Percentiles rank a stretch among this genome's conserved stretches.
phyloP scores from a whole-genome alignment of 2,797 vertebrate species.

The Cirrhinus mrigala region DNA sequence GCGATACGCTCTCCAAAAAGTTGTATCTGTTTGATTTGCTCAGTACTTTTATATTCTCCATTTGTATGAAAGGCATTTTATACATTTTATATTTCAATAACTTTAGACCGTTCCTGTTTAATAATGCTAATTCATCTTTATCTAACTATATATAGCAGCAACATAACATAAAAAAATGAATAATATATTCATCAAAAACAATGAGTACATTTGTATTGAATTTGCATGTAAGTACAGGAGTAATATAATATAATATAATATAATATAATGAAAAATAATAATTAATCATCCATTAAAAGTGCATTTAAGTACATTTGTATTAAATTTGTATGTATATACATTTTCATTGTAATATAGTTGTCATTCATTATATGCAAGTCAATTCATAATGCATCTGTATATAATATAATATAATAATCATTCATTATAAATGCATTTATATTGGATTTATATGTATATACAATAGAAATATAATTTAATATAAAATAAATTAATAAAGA shows the following conservation, averaged over 20 bases:
- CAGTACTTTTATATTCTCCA: not conserved
- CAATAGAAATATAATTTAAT: not conserved
- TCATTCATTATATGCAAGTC: no score
- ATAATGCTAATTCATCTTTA: not conserved
- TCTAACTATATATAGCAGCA: not conserved
- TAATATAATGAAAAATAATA: no score
- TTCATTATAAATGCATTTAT: not conserved
- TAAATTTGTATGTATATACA: not conserved
- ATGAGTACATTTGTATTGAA: not conserved
- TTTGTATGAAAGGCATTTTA: not conserved
- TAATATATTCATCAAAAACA: not conserved
- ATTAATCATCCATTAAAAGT: no score
- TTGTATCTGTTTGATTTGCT: no score
- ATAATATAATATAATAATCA: not conserved
- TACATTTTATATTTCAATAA: not conserved
- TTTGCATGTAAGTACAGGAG: not conserved
- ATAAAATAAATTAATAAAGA: not conserved
- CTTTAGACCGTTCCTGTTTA: not conserved
- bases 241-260: no score
- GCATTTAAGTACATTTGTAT: not conserved
- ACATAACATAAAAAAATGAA: not conserved
- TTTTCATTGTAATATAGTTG: no score
- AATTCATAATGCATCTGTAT: no score
- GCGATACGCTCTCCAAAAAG: not conserved
- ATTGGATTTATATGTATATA: not conserved